Conservation (phyloP, 2,888 invertebrate genomes). For the Ferrisia virgata region DNA sequence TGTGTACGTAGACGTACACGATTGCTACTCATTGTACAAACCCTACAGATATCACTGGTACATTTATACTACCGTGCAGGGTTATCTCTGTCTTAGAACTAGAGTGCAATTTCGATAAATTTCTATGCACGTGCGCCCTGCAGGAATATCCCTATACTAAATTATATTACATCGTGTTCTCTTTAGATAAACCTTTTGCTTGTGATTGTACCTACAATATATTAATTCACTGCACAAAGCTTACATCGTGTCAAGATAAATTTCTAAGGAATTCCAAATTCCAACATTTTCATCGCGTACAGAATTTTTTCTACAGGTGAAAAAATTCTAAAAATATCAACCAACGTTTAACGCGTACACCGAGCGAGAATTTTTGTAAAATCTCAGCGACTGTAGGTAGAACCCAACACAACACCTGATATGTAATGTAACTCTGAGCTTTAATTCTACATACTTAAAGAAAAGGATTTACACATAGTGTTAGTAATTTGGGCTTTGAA, state of each 20-base stretch:
- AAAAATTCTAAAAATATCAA: not conserved
- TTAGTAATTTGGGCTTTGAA: no score
- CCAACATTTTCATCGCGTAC: not conserved
- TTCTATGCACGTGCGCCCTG: slow-evolving; percentile 17
- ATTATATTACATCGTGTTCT: not conserved
- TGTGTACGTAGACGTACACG: no score
- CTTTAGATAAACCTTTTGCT: not conserved
- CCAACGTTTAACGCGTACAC: not conserved
- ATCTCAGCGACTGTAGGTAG: no score
- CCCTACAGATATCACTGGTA: no score
- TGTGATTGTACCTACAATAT: not conserved
- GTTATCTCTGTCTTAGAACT: not conserved
- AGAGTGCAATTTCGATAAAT: not conserved
- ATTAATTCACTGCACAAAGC: not conserved
- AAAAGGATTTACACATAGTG: no score
- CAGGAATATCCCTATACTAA: not conserved
- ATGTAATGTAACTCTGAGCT: no score
- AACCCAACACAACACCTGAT: no score
- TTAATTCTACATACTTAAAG: no score
- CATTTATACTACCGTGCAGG: no score
- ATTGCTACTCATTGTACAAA: no score
- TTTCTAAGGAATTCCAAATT: not conserved
- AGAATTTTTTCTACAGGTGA: not conserved
- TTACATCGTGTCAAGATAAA: not conserved
- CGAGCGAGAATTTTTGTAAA: not conserved